These are phyloP conservation scores for Crypturellus undulatus DNA, from an alignment of 2,113 vertebrate species.

Conservation along the genomic window DNA sequence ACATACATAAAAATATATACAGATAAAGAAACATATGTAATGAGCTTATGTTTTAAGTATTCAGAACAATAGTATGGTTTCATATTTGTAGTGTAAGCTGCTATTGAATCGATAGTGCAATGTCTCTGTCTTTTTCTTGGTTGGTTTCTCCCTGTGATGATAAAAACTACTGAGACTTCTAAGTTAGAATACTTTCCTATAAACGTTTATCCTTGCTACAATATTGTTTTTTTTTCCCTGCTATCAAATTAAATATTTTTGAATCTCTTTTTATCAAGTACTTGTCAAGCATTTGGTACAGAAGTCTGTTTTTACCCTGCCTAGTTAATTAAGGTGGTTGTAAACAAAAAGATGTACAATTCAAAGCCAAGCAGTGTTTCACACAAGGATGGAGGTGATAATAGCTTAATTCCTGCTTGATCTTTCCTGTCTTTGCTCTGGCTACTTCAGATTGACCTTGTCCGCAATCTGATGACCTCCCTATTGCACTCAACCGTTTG, in stretches of 20 bases:
- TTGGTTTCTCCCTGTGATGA: background rate
- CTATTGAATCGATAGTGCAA: background rate
- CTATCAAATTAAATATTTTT: constrained; percentile 25
- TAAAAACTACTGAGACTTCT: background rate
- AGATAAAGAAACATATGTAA: constrained; percentile 34
- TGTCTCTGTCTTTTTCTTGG: background rate
- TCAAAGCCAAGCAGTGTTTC: constrained; percentile 79
- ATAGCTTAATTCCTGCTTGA: constrained; percentile 89
- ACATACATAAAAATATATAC: background rate
- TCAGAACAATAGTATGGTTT: background rate
- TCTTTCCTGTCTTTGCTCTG: constrained; percentile 88
- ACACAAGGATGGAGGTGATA: constrained; percentile 86
- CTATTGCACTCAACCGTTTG: constrained; percentile 79
- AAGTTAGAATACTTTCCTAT: background rate
- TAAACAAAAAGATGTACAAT: constrained; percentile 73
- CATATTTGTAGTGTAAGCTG: background rate
- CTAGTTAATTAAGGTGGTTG: constrained; percentile 66
- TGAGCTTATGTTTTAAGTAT: constrained; percentile 51
- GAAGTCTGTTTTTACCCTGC: constrained; percentile 39
- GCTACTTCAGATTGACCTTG: constrained; percentile 87
- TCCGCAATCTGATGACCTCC: constrained; percentile 90
- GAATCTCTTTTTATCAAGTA: constrained; percentile 10
- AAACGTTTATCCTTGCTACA: background rate
- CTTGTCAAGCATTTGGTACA: constrained; percentile 48
- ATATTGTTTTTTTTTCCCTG: background rate